phyloP scores from a whole-genome alignment of 2,797 vertebrate species.

The Hyperoplus immaculatus region DNA sequence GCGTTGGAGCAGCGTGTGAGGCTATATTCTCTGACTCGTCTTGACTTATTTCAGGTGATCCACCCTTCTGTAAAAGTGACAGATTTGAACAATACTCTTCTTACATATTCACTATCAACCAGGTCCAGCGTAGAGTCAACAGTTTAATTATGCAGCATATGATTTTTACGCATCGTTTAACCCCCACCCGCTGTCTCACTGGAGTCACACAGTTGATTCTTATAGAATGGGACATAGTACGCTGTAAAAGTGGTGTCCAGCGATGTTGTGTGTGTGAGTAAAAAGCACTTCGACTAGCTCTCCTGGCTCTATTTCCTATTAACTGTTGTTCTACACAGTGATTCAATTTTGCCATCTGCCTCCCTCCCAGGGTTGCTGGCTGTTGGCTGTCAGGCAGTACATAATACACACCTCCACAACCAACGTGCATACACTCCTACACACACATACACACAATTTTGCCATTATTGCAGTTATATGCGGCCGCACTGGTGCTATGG shows the following conservation, averaged over 20 bases:
- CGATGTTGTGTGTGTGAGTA: conserved; percentile 6
- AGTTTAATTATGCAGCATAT: conserved; percentile 35
- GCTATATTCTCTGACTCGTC: neutral
- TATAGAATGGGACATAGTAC: conserved; percentile 14
- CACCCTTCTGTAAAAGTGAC: neutral
- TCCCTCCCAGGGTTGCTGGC: conserved; percentile 59
- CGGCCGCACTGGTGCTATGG: neutral
- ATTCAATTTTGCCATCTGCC: conserved; percentile 74
- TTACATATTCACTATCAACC: conserved; percentile 9
- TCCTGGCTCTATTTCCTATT: conserved; percentile 53
- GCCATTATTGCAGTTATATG: conserved; percentile 17
- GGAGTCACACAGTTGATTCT: conserved; percentile 40
- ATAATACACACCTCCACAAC: conserved; percentile 35
- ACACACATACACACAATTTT: neutral
- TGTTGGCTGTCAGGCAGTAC: conserved; percentile 54
- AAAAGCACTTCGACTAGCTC: conserved; percentile 34
- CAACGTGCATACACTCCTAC: conserved; percentile 11
- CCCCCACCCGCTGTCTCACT: conserved; percentile 33
- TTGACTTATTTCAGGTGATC: neutral
- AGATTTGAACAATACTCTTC: neutral
- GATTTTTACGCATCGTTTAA: conserved; percentile 33
- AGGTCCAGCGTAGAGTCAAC: conserved; percentile 21
- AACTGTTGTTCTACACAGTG: conserved; percentile 63
- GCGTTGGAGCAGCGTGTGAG: neutral
- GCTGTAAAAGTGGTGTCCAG: conserved; percentile 30